A percentile compares a stretch with the other conserved stretches of the same genome.
Evolutionary conservation across 2,888 invertebrate species (phyloP).

Genomic region (Cordilura impudica): DNA sequence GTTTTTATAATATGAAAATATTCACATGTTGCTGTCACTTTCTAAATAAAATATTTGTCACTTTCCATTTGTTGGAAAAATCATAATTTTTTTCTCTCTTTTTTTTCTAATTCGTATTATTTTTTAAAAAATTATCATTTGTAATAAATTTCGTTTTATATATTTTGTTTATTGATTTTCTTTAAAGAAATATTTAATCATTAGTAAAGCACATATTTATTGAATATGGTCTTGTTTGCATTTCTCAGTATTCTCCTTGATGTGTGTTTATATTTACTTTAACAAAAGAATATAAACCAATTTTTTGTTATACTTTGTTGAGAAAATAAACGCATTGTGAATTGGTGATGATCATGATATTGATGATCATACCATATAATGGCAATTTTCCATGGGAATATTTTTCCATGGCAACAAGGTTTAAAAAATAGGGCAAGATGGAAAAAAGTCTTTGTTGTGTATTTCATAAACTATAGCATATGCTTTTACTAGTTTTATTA

Average conservation of each 20-base stretch:
- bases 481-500: background rate
- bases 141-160: background rate
- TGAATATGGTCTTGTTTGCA: conserved; percentile 3
- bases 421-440: background rate
- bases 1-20: conserved; percentile 1
- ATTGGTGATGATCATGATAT: background rate
- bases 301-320: conserved; percentile 31
- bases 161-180: background rate
- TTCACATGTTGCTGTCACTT: conserved; percentile 13
- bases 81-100: conserved; percentile 10
- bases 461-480: too few relatives aligned
- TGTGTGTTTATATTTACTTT: conserved; percentile 9
- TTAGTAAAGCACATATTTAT: conserved; percentile 22
- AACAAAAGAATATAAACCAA: conserved; percentile 10
- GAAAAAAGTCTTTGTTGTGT: conserved; percentile 40
- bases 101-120: background rate
- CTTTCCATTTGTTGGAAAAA: background rate
- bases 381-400: conserved; percentile 51
- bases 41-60: conserved; percentile 8
- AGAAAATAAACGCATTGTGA: conserved; percentile 16
- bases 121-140: background rate
- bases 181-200: conserved; percentile 1
- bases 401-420: conserved; percentile 25
- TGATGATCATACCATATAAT: conserved; percentile 18
- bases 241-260: conserved; percentile 13